phyloP scores from a whole-genome alignment of 2,888 invertebrate genomes.

The Cataglyphis altisquamis region DNA sequence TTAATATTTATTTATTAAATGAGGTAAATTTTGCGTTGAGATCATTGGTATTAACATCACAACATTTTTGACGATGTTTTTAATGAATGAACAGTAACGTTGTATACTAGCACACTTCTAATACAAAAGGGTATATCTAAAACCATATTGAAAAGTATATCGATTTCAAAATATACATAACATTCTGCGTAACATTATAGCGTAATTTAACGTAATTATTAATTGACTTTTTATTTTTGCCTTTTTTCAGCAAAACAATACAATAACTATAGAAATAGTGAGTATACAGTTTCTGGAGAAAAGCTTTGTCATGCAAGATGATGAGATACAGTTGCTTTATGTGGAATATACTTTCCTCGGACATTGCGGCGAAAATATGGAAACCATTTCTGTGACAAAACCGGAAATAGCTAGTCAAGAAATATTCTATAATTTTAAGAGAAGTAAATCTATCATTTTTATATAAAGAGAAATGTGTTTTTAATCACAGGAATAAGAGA shows the following conservation, averaged over 20 bases:
- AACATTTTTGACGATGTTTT: background rate
- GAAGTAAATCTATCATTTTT: constrained; percentile 66
- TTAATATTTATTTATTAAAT: background rate
- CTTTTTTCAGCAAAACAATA: constrained; percentile 64
- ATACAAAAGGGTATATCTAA: constrained; percentile 18
- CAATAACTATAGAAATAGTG: constrained; percentile 76
- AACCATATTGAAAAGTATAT: background rate
- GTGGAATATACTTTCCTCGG: constrained; percentile 82
- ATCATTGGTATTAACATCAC: background rate
- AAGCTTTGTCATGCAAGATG: constrained; percentile 70
- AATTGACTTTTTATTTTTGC: background rate
- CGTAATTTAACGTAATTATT: background rate
- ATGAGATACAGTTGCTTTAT: constrained; percentile 76
- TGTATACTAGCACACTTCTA: constrained; percentile 18
- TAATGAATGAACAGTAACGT: background rate
- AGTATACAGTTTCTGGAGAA: constrained; percentile 73
- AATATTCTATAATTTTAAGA: constrained; percentile 74
- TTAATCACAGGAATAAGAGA: background rate
- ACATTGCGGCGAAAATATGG: constrained; percentile 78
- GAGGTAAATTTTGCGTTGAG: background rate
- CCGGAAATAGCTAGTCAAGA: constrained; percentile 59
- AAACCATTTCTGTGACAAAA: constrained; percentile 77
- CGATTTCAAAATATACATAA: background rate
- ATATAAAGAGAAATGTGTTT: background rate
- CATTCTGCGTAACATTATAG: background rate